Base-by-base conservation (phyloP, 2,888 invertebrate genomes). In the Venusia cambrica region DNA sequence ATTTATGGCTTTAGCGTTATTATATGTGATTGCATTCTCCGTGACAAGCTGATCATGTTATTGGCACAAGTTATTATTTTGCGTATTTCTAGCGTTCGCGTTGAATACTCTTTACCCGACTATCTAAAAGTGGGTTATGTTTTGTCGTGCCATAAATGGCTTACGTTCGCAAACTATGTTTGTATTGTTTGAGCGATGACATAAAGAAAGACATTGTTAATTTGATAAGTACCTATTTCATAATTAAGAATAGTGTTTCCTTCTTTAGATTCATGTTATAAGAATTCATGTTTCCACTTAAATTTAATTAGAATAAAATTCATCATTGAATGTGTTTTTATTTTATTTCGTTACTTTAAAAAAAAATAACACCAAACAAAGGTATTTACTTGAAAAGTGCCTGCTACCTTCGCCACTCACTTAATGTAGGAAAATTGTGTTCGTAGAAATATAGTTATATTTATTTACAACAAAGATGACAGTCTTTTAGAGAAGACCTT, bases 231-330 rank as follows among this genome's bases (percentile, higher is more conserved):
- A n/a, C n/a, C n/a, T n/a, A 84, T 81, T 79, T 77, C 78, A 66
- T 85, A 81, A 75, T 74, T 87, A 87, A 83, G 84, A 73, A 65
- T 85, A 87, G 83, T 61, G 80, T 85, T 85, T 81, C 73, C 85
- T 87, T 85, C 85, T 84, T 79, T 87, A 87, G 87, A 83, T 78
- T 77, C 87, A 80, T 85, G 85, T 84, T 84, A 81, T 84, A 80
- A 83, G 79, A 73, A 78, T 84, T 83, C 84, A 87, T 85, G 84
- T 87, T 87, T 87, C 85, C 87, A 87, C 80, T 75, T 84, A 83
- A 74, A 80, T 70, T 73, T 83, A 84, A 85, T 79, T 87, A 87
- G 85, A 87, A 79, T 85, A 79, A 71, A 84, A 76, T 73, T 83
- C 81, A 83, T 87, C 78, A 84, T 83, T 79, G 76, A 81, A 53